These are phyloP conservation scores for Macropis europaea DNA, from an alignment of 2,888 invertebrate species.

Conservation along the genomic window DNA sequence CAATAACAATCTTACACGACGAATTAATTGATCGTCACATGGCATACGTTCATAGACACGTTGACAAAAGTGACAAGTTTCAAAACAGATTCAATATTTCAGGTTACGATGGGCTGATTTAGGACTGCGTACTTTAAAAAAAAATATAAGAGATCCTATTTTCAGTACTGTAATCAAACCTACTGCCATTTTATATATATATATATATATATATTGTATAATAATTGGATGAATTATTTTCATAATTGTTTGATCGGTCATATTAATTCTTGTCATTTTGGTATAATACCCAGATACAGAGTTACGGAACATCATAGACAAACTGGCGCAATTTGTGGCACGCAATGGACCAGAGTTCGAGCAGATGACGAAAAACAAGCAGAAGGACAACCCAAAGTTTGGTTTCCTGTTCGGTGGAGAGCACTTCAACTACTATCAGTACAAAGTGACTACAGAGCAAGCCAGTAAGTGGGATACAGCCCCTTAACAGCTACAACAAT, in stretches of 20 bases:
- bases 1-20: slow-evolving; percentile 24
- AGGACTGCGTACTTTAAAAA: slow-evolving; percentile 44
- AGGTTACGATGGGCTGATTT: slow-evolving; percentile 48
- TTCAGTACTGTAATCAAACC: slow-evolving; percentile 43
- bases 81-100: slow-evolving; percentile 49
- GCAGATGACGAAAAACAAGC: slow-evolving; percentile 99
- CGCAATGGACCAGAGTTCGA: slow-evolving; percentile 99
- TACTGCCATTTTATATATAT: slow-evolving; percentile 29
- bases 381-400: slow-evolving; percentile 98
- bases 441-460: slow-evolving; percentile 97
- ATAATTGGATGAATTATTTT: slow-evolving; percentile 19
- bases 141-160: slow-evolving; percentile 38
- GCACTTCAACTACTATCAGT: slow-evolving; percentile 97
- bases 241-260: background rate
- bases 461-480: slow-evolving; percentile 86
- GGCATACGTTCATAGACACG: slow-evolving; percentile 19
- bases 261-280: slow-evolving; percentile 46
- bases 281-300: slow-evolving; percentile 87
- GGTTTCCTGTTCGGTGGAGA: slow-evolving; percentile 98
- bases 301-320: slow-evolving; percentile 98
- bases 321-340: slow-evolving; percentile 99
- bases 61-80: slow-evolving; percentile 20
- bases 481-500: slow-evolving; percentile 71
- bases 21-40: slow-evolving; percentile 25
- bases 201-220: slow-evolving; percentile 29